Conservation (phyloP, 2,797 vertebrate genomes). For the Heliangelus exortis region DNA sequence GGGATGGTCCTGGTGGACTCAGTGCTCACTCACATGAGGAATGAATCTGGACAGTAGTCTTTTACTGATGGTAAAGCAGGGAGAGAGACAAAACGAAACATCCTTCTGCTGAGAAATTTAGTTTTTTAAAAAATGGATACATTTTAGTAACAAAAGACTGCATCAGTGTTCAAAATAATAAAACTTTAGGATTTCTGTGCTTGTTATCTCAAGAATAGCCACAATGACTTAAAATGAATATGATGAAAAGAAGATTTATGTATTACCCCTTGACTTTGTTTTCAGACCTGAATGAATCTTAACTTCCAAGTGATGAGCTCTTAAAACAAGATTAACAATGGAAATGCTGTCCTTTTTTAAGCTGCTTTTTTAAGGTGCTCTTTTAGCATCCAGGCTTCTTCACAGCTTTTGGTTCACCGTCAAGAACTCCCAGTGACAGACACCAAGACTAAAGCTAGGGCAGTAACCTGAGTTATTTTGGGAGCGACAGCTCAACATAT, state of each 20-base stretch:
- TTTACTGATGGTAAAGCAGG: slow-evolving; percentile 4
- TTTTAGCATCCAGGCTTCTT: neutral
- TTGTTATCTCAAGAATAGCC: neutral
- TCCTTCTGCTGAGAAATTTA: neutral
- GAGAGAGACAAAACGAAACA: slow-evolving; percentile 10
- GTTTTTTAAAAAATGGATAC: neutral
- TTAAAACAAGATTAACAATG: slow-evolving; percentile 12
- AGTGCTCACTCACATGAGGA: neutral
- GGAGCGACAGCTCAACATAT: slow-evolving; percentile 63
- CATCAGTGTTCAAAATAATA: slow-evolving; percentile 23
- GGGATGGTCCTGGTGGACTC: neutral
- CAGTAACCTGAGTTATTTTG: slow-evolving; percentile 60
- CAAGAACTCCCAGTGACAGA: slow-evolving; percentile 41
- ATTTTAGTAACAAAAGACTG: neutral
- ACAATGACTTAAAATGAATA: neutral
- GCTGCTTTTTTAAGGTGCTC: neutral
- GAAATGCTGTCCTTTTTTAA: slow-evolving; percentile 22
- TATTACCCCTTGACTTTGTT: slow-evolving; percentile 21
- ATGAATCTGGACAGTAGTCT: neutral
- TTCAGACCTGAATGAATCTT: slow-evolving; percentile 49
- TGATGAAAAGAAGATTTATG: slow-evolving; percentile 26
- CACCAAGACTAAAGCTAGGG: slow-evolving; percentile 26
- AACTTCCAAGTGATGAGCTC: neutral
- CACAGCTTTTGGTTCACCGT: neutral
- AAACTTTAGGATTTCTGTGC: neutral